Evolutionary conservation across 2,888 invertebrate species (phyloP).

Genomic region (Drosophila planitibia): DNA sequence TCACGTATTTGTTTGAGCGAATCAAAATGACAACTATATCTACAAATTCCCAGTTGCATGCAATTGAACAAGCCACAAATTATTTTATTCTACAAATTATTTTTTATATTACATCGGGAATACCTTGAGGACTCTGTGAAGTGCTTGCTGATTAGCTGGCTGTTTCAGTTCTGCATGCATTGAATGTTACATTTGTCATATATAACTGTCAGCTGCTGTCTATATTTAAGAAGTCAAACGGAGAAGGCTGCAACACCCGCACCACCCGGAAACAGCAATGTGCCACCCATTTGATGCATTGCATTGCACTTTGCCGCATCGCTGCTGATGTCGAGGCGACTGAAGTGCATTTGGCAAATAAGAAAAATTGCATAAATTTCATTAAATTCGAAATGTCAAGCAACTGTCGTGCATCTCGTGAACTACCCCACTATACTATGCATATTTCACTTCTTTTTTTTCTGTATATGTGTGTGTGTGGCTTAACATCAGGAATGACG

Average conservation of each 20-base stretch:
- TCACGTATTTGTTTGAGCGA: neutral
- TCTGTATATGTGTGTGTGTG: constrained; percentile 14
- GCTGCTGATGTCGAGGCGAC: constrained; percentile 45
- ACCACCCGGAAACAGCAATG: constrained; percentile 7
- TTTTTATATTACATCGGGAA: neutral
- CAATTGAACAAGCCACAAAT: neutral
- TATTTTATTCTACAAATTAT: neutral
- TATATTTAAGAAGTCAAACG: constrained; percentile 35
- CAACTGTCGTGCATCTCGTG: constrained; percentile 64
- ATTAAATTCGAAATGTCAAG: constrained; percentile 81
- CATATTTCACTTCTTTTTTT: constrained; percentile 23
- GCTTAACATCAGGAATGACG: constrained; percentile 47
- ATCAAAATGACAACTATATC: neutral
- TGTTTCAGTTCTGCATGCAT: constrained; percentile 15
- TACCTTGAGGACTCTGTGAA: neutral
- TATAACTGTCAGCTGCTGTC: constrained; percentile 40
- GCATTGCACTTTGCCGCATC: constrained; percentile 68
- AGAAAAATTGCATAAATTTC: constrained; percentile 82
- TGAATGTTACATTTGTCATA: constrained; percentile 45
- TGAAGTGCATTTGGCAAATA: constrained; percentile 79
- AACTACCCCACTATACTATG: constrained; percentile 26
- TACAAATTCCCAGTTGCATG: neutral
- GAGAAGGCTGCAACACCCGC: constrained; percentile 17
- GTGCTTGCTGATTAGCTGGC: constrained; percentile 31
- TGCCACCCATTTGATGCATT: constrained; percentile 75